Conservation (phyloP, 2,888 invertebrate genomes). For the Parnassius apollo region DNA sequence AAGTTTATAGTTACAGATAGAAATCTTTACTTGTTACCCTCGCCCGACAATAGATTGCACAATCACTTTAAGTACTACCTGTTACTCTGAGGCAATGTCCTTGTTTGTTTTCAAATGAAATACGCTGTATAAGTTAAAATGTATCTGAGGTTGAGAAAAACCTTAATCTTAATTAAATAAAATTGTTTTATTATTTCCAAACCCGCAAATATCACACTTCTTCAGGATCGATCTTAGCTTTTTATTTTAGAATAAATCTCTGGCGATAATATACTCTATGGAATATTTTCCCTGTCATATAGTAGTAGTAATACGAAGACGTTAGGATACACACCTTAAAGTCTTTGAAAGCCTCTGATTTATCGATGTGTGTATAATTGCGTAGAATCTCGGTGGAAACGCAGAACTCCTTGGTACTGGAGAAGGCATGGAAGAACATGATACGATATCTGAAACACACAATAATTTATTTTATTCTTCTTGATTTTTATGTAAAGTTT, state of each 20-base stretch:
- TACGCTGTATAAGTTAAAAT: background rate
- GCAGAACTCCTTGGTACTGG: constrained; percentile 89
- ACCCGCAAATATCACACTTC: no score
- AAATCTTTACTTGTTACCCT: constrained; percentile 2
- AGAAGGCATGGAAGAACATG: constrained; percentile 91
- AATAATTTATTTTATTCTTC: background rate
- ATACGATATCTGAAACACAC: constrained; percentile 80
- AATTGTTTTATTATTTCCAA: no score
- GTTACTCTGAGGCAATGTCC: background rate
- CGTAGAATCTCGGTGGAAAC: constrained; percentile 87
- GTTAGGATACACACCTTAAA: constrained; percentile 81
- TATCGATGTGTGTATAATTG: constrained; percentile 86
- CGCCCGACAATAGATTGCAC: constrained; percentile 17
- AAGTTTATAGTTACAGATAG: background rate
- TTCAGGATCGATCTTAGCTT: no score
- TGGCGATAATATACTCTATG: no score
- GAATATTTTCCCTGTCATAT: background rate
- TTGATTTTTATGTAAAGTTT: no score
- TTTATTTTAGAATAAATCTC: no score
- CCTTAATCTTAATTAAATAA: no score
- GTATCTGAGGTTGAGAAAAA: background rate
- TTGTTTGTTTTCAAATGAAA: constrained; percentile 3
- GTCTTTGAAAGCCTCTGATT: constrained; percentile 84
- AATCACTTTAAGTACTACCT: constrained; percentile 6
- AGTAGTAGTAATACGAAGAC: background rate